Conservation (phyloP, 30 jellyfish, hydroid and myxozoan genomes). For the Hydractinia symbiolongicarpus region DNA sequence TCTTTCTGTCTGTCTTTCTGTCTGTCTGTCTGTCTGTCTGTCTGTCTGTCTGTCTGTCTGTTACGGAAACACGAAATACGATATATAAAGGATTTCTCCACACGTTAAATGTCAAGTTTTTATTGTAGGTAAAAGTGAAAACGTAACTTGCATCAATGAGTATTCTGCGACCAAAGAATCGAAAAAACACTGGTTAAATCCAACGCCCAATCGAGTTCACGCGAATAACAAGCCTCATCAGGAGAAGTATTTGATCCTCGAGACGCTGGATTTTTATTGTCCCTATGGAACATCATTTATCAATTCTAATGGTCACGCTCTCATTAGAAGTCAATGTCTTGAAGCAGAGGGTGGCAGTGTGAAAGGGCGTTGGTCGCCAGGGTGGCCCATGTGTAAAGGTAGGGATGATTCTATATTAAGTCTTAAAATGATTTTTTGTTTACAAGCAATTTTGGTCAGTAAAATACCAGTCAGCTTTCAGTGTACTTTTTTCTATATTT, state of each 20-base stretch:
- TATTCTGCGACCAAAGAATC: background rate
- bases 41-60: background rate
- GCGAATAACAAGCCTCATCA: background rate
- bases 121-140: background rate
- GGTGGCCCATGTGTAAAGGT: conserved; percentile 9
- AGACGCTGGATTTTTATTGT: background rate
- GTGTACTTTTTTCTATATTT: too few species aligned
- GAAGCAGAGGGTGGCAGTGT: too few species aligned
- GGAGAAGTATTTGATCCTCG: background rate
- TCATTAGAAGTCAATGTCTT: background rate
- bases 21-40: background rate
- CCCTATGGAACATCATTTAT: background rate
- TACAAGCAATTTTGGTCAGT: too few species aligned
- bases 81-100: background rate
- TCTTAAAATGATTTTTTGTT: too few species aligned
- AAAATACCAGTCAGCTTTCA: too few species aligned
- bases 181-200: background rate
- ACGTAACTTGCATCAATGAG: conserved; percentile 12
- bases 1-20: background rate
- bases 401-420: too few species aligned
- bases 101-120: background rate
- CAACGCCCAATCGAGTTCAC: conserved; percentile 1
- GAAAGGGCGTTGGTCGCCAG: background rate
- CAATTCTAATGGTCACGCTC: background rate
- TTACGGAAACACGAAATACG: background rate